phyloP scores from a whole-genome alignment of 2,113 vertebrate genomes.

The Coreoperca whiteheadi region DNA sequence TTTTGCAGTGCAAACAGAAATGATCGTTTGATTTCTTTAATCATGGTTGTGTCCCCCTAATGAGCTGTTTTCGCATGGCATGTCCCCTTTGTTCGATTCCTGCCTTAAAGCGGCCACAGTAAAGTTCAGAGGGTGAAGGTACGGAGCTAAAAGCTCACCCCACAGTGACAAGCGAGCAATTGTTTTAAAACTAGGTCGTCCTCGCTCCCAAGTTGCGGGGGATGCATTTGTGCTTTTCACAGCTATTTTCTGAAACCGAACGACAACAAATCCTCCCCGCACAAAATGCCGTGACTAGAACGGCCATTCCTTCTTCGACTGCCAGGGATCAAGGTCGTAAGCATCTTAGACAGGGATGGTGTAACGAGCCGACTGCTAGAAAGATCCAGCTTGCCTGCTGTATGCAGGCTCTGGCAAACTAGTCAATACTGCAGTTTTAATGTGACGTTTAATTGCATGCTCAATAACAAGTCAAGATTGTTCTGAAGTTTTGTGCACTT shows the following conservation, averaged over 20 bases:
- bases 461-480: neutral
- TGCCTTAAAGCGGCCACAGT: slow-evolving; percentile 4
- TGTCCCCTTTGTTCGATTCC: slow-evolving; percentile 16
- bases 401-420: neutral
- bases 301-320: slow-evolving; percentile 38
- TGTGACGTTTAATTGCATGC: neutral
- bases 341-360: slow-evolving; percentile 50
- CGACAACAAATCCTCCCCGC: slow-evolving; percentile 65
- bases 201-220: slow-evolving; percentile 44
- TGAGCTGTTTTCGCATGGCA: slow-evolving; percentile 21
- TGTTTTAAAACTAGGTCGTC: slow-evolving; percentile 75
- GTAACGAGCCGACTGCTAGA: slow-evolving; percentile 43
- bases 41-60: neutral
- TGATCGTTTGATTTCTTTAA: neutral
- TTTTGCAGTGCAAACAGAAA: neutral
- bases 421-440: neutral
- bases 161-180: slow-evolving; percentile 70
- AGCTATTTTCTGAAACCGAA: slow-evolving; percentile 67
- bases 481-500: neutral
- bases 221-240: slow-evolving; percentile 75
- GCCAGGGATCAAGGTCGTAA: slow-evolving; percentile 55
- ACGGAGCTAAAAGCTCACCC: slow-evolving; percentile 39
- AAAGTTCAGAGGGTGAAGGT: slow-evolving; percentile 49
- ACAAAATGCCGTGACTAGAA: slow-evolving; percentile 54
- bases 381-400: slow-evolving; percentile 20